Evolutionary conservation across 2,797 vertebrate species (phyloP).

Genomic region (Cryptoblepharus egeriae): DNA sequence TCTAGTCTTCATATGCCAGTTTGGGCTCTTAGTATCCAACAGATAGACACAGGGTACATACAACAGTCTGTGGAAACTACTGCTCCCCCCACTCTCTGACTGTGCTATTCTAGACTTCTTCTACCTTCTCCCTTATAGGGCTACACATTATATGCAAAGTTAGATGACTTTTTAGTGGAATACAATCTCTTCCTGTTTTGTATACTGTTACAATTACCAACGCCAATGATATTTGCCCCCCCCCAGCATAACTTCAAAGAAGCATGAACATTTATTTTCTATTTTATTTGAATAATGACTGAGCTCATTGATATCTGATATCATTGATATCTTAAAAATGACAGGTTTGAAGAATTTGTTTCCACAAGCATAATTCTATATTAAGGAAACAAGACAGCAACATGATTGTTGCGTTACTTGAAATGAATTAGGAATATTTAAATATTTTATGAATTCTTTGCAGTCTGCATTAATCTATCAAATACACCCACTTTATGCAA

Average conservation of each 20-base stretch:
- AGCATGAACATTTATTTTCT: background rate
- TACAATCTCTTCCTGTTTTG: conserved; percentile 7
- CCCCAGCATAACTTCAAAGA: background rate
- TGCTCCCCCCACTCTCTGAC: too few relatives aligned
- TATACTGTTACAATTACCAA: conserved; percentile 21
- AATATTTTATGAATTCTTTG: background rate
- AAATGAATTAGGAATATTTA: background rate
- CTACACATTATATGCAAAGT: background rate
- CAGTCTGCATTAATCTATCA: accelerated
- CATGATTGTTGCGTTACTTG: background rate
- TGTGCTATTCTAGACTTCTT: background rate
- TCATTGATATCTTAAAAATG: background rate
- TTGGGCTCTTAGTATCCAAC: too few relatives aligned
- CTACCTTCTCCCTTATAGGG: accelerated
- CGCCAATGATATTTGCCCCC: background rate
- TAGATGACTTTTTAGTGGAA: conserved; percentile 54
- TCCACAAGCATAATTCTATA: background rate
- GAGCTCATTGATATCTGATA: background rate
- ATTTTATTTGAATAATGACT: background rate
- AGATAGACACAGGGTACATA: too few relatives aligned
- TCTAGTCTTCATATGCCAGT: too few relatives aligned
- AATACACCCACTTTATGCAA: background rate
- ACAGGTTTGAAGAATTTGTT: background rate
- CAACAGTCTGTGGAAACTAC: too few relatives aligned
- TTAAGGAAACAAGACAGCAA: background rate